Base-by-base conservation (phyloP, 2,113 vertebrate genomes). In the Microtus montanus region DNA sequence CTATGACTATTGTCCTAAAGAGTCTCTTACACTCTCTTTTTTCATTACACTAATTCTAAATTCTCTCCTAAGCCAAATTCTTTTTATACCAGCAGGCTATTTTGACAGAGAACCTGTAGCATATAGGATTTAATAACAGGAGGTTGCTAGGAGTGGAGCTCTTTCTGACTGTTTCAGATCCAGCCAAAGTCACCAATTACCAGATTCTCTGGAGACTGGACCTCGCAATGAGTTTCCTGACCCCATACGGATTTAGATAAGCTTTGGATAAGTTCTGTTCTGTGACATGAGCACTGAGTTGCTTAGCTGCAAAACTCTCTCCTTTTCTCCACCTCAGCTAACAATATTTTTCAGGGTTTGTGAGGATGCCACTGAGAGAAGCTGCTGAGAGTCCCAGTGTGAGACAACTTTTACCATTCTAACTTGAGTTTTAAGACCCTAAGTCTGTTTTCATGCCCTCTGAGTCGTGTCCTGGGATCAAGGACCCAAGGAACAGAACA, bases 191-290 rank as follows among this genome's bases (percentile, higher is more conserved):
- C 92, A 93, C 93, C 95, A 97, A 97, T 97, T 97, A 97, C 86
- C 22, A 5, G 82, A 61, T 74, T 94, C 97, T 94, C 90, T 1
- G 2, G 97, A 96, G 96, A 97, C 58, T 28, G 78, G 95, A 97
- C 73, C 95, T 96, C 94, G 97, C 95, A 96, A 94, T 94, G 92
- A 97, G 77, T 94, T 97, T 94, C 88, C 86, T 96, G 97, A 97
- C 95, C 97, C 78, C 28, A 13, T 5, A 54, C 90, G 77, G 96
- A 95, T 97, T 97, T 97, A 97, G 96, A 97, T 97, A 96, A 97
- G 78, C 97, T 97, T 92, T 13, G 41, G 95, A 94, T 97, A 97
- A 97, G 88, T 96, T 97, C 92, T 95, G 63, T 93, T 94, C 95
- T 95, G 90, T 96, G 96, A 68, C 91, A 95, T 30, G 33, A 92